Base-by-base conservation (phyloP, 2,888 invertebrate species). In the Arge pagana region DNA sequence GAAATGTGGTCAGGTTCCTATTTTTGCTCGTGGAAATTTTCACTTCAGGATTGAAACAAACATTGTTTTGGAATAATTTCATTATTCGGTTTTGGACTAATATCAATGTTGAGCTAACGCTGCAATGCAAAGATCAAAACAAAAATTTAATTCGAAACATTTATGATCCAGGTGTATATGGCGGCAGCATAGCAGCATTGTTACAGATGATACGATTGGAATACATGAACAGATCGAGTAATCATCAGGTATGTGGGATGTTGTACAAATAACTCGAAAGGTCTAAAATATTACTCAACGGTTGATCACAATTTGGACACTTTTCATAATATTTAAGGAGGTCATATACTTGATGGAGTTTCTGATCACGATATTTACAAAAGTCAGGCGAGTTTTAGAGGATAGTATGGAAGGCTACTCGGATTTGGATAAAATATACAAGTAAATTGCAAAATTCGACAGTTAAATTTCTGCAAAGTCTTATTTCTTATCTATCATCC, bases 191-290 rank as follows among this genome's bases (percentile, higher is more conserved):
- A 52, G 81, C 83, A 0, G 77, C 86, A 5, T 66, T 87, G 2
- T 79, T 85, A 0, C 79, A 85, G 50, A 77, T 83, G 2, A 80
- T 89, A 15, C 79, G 86, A 37, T 64, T 88, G 6, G 88, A 90
- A 67, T 72, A 84, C 6, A 72, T 87, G 11, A 85, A 83, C 59
- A 79, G 80, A 11, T 59, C 79, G 0, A 64, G 76, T 19, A 75
- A 81, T 2, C 82, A 84, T 42, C 62, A 66, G 19, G 56, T 66
- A 4, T 35, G 58, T 61, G 37, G 50, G 41, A 30, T 37, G 7
- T 7, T 28, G 7, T 26, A 13, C 28, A 31, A 36, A 33, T 48
- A n/a, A n/a, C n/a, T n/a, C n/a, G n/a, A n/a, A n/a, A n/a, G n/a
- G n/a, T n/a, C n/a, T n/a, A n/a, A n/a, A n/a, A n/a, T n/a, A n/a